Conservation (phyloP, 2,113 vertebrate genomes). For the Lates calcarifer region DNA sequence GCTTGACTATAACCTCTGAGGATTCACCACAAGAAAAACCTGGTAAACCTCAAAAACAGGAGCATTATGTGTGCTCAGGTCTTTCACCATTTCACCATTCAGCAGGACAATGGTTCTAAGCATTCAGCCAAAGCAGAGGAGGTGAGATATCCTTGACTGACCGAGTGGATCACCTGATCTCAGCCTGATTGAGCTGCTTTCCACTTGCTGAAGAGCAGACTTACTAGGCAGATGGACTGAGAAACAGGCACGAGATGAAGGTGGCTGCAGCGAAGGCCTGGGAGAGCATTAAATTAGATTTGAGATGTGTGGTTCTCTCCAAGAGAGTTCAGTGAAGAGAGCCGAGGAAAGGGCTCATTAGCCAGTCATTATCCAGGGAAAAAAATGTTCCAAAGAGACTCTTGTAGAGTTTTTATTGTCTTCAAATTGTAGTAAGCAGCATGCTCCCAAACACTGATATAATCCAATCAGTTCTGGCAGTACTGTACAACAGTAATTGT, state of each 20-base stretch:
- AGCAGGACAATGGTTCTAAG: no score
- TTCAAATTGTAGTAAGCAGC: background rate
- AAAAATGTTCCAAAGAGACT: background rate
- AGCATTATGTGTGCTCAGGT: no score
- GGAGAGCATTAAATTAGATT: background rate
- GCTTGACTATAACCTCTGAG: no score
- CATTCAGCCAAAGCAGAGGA: background rate
- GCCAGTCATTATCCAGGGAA: background rate
- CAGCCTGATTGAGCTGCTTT: no score
- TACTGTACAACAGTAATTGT: background rate
- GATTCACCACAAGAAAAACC: no score
- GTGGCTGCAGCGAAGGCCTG: background rate
- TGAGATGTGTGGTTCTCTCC: background rate
- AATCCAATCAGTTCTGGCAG: background rate
- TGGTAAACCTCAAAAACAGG: no score
- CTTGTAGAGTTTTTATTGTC: background rate
- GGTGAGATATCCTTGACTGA: background rate
- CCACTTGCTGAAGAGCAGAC: no score
- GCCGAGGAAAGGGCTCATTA: slow-evolving; percentile 16
- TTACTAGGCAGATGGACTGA: background rate
- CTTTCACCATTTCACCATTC: no score
- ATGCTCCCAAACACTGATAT: background rate
- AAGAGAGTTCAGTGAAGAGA: background rate
- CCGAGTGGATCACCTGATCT: background rate
- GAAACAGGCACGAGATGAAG: no score